Percentiles rank a stretch among this genome's conserved stretches.
Evolutionary conservation across 1,140 invertebrate species (phyloP).

Genomic region (Drosophila ananassae): DNA sequence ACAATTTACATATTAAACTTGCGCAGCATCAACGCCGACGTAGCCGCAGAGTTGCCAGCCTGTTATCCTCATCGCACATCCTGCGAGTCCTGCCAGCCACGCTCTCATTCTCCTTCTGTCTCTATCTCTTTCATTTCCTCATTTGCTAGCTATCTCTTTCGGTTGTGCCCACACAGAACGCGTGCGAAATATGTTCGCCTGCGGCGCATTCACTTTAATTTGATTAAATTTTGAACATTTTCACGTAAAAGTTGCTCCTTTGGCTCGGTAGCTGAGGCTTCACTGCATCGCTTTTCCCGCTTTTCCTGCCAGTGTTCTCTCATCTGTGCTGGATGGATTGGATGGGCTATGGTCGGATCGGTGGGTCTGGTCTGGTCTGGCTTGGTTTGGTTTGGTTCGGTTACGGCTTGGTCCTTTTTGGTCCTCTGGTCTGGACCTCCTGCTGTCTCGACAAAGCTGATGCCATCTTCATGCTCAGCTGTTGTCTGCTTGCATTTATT

Average conservation of each 20-base stretch:
- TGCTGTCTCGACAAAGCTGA: constrained; percentile 54
- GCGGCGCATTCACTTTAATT: constrained; percentile 83
- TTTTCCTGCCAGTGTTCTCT: constrained; percentile 28
- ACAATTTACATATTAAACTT: constrained; percentile 83
- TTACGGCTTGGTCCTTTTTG: constrained; percentile 12
- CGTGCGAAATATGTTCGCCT: constrained; percentile 82
- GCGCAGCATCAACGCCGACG: constrained; percentile 34
- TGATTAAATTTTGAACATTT: constrained; percentile 84
- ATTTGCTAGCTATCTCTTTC: background rate
- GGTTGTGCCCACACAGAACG: constrained; percentile 33
- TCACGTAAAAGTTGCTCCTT: constrained; percentile 81
- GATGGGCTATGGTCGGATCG: constrained; percentile 38
- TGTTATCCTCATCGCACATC: constrained; percentile 42
- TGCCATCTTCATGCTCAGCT: constrained; percentile 66
- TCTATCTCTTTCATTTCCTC: constrained; percentile 6
- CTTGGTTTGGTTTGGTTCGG: constrained; percentile 34
- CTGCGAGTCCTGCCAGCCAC: constrained; percentile 2
- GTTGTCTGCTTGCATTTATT: constrained; percentile 61
- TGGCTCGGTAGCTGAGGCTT: constrained; percentile 33
- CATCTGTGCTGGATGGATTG: constrained; percentile 53
- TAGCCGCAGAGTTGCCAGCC: constrained; percentile 51
- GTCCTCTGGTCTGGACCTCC: constrained; percentile 36
- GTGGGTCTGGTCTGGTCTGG: constrained; percentile 19
- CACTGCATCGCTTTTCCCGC: constrained; percentile 34
- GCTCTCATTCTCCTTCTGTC: constrained; percentile 4